Percentiles rank a stretch among this genome's conserved stretches.
Conservation (phyloP, 2,888 invertebrate species). For the Hyposoter dolosus region DNA sequence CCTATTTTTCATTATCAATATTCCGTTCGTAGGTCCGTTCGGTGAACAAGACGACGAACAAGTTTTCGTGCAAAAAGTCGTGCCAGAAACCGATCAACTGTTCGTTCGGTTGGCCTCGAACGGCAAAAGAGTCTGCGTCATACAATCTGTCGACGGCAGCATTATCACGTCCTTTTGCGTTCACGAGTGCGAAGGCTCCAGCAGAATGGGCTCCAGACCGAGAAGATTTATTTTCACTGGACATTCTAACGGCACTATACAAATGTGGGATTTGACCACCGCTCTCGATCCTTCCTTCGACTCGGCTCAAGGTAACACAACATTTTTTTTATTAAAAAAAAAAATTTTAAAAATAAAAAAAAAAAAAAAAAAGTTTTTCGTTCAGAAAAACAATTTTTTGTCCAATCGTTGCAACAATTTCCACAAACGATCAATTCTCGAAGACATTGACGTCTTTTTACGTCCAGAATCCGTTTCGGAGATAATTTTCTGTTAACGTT, state of each 20-base stretch:
- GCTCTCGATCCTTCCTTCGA: slow-evolving; percentile 91
- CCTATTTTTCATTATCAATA: background rate
- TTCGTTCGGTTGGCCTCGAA: slow-evolving; percentile 98
- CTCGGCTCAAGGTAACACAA: slow-evolving; percentile 84
- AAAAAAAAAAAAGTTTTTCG: background rate
- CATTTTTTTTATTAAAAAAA: background rate
- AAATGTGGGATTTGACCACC: slow-evolving; percentile 99
- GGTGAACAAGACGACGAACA: slow-evolving; percentile 99
- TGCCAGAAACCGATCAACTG: slow-evolving; percentile 97
- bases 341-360: background rate
- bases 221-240: slow-evolving; percentile 96
- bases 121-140: slow-evolving; percentile 97
- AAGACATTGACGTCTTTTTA: too few relatives aligned
- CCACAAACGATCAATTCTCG: background rate
- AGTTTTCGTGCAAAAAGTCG: slow-evolving; percentile 98
- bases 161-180: slow-evolving; percentile 98
- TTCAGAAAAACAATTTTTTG: too few relatives aligned
- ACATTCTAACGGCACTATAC: slow-evolving; percentile 96
- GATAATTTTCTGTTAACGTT: too few relatives aligned
- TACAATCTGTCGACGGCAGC: slow-evolving; percentile 97
- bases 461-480: too few relatives aligned
- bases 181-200: slow-evolving; percentile 98
- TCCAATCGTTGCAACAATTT: background rate
- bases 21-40: slow-evolving; percentile 90
- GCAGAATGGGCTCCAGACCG: slow-evolving; percentile 95